phyloP scores from a whole-genome alignment of 2,113 vertebrate genomes.

The Triplophysa dalaica region DNA sequence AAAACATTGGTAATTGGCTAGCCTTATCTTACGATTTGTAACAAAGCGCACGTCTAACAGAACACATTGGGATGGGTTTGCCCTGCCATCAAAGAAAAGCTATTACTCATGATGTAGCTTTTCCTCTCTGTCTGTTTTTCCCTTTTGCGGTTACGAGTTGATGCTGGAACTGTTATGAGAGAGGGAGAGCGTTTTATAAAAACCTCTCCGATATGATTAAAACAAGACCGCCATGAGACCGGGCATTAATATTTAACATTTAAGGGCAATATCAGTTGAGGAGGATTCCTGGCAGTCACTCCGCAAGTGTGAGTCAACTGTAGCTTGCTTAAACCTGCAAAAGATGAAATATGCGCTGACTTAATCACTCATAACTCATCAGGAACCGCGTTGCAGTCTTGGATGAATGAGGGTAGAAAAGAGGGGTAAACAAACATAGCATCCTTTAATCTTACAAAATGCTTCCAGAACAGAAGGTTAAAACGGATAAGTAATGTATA shows the following conservation, averaged over 20 bases:
- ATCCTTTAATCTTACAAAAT: too few relatives aligned
- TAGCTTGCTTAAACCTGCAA: slow-evolving; percentile 50
- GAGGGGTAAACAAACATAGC: background rate
- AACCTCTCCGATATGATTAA: slow-evolving; percentile 59
- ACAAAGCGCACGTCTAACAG: slow-evolving; percentile 53
- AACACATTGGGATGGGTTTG: slow-evolving; percentile 39
- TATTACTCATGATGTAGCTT: slow-evolving; percentile 51
- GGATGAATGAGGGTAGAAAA: background rate
- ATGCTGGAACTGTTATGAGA: slow-evolving; percentile 46
- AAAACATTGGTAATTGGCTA: slow-evolving; percentile 45
- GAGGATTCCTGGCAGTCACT: slow-evolving; percentile 45
- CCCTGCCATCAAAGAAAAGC: slow-evolving; percentile 55
- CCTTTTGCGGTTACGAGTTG: slow-evolving; percentile 38
- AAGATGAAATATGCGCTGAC: slow-evolving; percentile 53
- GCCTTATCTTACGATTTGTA: slow-evolving; percentile 59
- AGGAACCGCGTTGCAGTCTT: slow-evolving; percentile 35
- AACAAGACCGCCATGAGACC: slow-evolving; percentile 54
- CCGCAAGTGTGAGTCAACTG: slow-evolving; percentile 51
- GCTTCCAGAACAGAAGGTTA: too few relatives aligned
- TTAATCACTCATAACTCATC: slow-evolving; percentile 52
- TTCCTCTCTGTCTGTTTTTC: slow-evolving; percentile 45
- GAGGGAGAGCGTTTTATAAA: slow-evolving; percentile 44
- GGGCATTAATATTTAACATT: slow-evolving; percentile 65
- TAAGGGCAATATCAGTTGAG: slow-evolving; percentile 48
- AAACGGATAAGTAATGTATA: too few relatives aligned